Conservation (phyloP, 2,113 vertebrate genomes). For the Capreolus pygargus region DNA sequence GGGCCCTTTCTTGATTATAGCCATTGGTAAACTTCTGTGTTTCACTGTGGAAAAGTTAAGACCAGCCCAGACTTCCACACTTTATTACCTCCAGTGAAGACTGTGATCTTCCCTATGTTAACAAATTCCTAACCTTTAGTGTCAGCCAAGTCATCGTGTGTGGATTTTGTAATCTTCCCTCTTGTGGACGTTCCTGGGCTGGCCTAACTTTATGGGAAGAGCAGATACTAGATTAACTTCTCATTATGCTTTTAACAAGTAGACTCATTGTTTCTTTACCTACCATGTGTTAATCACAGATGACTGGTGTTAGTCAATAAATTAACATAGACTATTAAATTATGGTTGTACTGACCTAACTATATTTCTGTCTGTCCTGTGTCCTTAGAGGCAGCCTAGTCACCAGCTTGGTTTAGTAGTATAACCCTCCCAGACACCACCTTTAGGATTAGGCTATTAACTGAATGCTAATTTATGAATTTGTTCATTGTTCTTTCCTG, state of each 20-base stretch:
- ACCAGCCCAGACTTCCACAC: not conserved
- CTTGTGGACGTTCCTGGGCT: not conserved
- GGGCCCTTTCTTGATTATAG: not conserved
- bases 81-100: not conserved
- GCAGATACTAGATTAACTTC: conserved; percentile 10
- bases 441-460: not conserved
- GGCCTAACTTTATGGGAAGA: not conserved
- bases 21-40: not conserved
- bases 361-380: not conserved
- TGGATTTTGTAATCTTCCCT: not conserved
- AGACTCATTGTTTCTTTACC: not conserved
- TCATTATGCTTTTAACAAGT: conserved; percentile 29
- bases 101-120: not conserved
- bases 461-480: not conserved
- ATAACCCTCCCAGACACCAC: not conserved
- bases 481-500: conserved; percentile 23
- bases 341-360: not conserved
- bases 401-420: conserved; percentile 11
- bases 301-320: conserved; percentile 7
- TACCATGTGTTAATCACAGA: conserved; percentile 8
- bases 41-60: not conserved
- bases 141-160: not conserved
- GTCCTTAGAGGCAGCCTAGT: not conserved
- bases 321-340: not conserved
- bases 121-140: not conserved